Conservation (phyloP, 2,888 invertebrate species). For the Thymelicus lineola region DNA sequence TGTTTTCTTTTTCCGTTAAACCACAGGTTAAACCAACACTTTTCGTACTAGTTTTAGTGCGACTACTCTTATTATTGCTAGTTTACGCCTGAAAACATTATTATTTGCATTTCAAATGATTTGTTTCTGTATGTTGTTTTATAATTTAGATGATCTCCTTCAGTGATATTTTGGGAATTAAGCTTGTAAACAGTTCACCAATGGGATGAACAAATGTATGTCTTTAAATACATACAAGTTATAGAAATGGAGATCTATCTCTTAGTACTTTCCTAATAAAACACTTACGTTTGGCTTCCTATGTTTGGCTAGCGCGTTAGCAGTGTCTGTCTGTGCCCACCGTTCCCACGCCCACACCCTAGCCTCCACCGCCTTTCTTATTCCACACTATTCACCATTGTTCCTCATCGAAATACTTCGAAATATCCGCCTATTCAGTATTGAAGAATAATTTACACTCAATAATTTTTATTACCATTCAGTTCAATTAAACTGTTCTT, state of each 20-base stretch:
- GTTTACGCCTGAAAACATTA: background rate
- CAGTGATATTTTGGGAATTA: too few relatives aligned
- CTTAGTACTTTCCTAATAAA: slow-evolving; percentile 4
- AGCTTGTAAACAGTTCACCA: background rate
- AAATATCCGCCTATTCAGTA: slow-evolving; percentile 17
- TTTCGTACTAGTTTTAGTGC: background rate
- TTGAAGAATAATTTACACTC: slow-evolving; percentile 10
- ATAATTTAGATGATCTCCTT: too few relatives aligned
- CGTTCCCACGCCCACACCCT: slow-evolving; percentile 74
- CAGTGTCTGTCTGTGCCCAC: slow-evolving; percentile 59
- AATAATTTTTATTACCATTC: slow-evolving; percentile 2
- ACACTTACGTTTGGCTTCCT: slow-evolving; percentile 42
- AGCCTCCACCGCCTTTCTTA: slow-evolving; percentile 57
- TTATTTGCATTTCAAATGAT: too few relatives aligned
- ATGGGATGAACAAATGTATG: background rate
- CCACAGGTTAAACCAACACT: background rate
- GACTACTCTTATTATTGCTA: background rate
- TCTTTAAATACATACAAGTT: background rate
- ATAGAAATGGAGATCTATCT: background rate
- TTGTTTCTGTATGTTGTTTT: background rate
- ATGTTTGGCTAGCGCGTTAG: slow-evolving; percentile 75
- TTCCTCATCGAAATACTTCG: slow-evolving; percentile 35
- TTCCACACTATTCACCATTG: slow-evolving; percentile 58
- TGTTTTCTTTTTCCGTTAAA: too few relatives aligned
- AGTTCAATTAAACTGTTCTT: background rate